phyloP scores from a whole-genome alignment of 64 coral and sea anemone species.

The Platygyra sinensis region DNA sequence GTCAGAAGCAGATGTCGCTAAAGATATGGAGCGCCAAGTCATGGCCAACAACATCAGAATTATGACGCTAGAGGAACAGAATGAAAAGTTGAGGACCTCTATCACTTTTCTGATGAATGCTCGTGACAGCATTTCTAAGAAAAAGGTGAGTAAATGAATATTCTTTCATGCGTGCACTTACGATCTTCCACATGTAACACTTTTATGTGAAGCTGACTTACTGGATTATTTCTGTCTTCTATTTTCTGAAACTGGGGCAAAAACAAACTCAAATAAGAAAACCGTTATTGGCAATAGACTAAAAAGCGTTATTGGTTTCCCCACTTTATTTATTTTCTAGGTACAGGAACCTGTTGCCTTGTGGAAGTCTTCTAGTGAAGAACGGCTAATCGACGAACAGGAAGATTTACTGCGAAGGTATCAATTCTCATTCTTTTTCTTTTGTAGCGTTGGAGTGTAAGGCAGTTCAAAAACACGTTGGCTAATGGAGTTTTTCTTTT shows the following conservation, averaged over 20 bases:
- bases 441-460: neutral
- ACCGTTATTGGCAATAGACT: too few relatives aligned
- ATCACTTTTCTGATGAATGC: slow-evolving; percentile 68
- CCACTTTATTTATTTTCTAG: slow-evolving; percentile 22
- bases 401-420: neutral
- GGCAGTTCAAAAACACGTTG: neutral
- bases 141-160: slow-evolving; percentile 33
- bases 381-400: slow-evolving; percentile 7
- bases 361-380: slow-evolving; percentile 52
- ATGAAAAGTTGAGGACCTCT: slow-evolving; percentile 90
- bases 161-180: neutral
- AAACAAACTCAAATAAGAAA: too few relatives aligned
- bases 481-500: neutral
- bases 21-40: slow-evolving; percentile 90
- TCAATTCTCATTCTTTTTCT: neutral
- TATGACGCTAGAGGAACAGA: slow-evolving; percentile 81
- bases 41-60: slow-evolving; percentile 96
- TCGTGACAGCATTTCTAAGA: slow-evolving; percentile 48
- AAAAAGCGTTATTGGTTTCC: neutral
- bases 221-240: too few relatives aligned
- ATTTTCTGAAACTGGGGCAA: too few relatives aligned
- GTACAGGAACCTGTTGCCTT: slow-evolving; percentile 71
- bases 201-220: too few relatives aligned
- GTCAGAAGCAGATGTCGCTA: slow-evolving; percentile 66
- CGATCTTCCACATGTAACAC: neutral